Base-by-base conservation (phyloP, 2,888 invertebrate genomes). In the Abrostola tripartita region DNA sequence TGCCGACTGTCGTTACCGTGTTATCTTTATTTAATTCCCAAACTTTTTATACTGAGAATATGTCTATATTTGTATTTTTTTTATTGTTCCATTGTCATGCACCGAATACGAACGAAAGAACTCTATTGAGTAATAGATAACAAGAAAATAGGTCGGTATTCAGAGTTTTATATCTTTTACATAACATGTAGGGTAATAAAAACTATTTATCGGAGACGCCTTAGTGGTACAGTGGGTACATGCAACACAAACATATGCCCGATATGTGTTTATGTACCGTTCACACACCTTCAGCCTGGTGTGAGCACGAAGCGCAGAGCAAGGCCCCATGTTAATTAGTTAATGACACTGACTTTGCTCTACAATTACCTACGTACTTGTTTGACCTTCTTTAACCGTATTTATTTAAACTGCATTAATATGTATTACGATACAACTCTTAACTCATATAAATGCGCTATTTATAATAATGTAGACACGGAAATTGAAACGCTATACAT, bases 281-380 rank as follows among this genome's bases (percentile, higher is more conserved):
- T 35, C 35, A 51, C 35, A 37, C n/a, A 40, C 44, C n/a, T 54
- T 41, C 52, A 14, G 37, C 24, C 53, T 53, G 51, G 60, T 68
- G 56, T 53, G 61, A 49, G 41, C 50, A 58, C 52, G 38, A 62
- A 41, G 54, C 66, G 52, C 52, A 47, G 52, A 57, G 55, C 66
- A 65, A 65, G 71, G 68, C 66, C 72, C 57, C 61, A 63, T 72
- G 78, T 74, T 86, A 84, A 86, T 83, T 82, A 81, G 84, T 81
- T 81, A 84, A 86, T 86, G 84, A 83, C 85, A 85, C 64, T 85
- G 85, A 85, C 85, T 81, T 85, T 84, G 84, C 73, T 75, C 74
- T 61, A 67, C 74, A 74, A 65, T 68, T 74, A 65, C 53, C 65
- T 65, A 68, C 61, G 52, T 62, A 67, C 62, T 61, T 60, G 65